Percentiles rank a stretch among this genome's conserved stretches.
Evolutionary conservation across 2,888 invertebrate species (phyloP).

Genomic region (Brachyptera putata): DNA sequence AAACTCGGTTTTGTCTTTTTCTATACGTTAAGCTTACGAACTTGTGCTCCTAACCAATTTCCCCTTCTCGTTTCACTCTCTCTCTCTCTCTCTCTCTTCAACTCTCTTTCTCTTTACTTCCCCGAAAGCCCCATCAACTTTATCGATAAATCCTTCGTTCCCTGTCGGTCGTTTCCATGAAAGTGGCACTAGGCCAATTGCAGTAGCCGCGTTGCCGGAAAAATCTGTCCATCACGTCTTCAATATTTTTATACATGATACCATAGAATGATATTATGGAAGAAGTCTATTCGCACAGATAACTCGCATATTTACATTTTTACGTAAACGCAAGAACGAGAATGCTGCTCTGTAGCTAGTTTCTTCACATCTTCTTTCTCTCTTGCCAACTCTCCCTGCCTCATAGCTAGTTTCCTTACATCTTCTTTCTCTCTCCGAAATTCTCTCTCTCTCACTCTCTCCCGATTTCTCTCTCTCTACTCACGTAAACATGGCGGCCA

Average conservation of each 20-base stretch:
- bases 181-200: conserved; percentile 22
- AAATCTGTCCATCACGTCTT: conserved; percentile 15
- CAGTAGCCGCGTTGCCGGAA: conserved; percentile 1
- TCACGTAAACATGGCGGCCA: too few relatives aligned
- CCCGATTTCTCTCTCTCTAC: too few relatives aligned
- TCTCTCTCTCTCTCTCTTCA: neutral
- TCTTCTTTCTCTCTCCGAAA: too few relatives aligned
- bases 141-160: conserved; percentile 21
- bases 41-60: conserved; percentile 16
- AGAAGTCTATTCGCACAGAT: neutral
- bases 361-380: too few relatives aligned
- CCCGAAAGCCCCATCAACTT: conserved; percentile 21
- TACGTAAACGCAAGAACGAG: neutral
- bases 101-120: conserved; percentile 14
- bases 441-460: too few relatives aligned
- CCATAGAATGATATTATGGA: neutral
- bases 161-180: conserved; percentile 19
- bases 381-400: too few relatives aligned
- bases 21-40: neutral
- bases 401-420: too few relatives aligned
- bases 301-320: neutral
- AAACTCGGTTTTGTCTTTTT: conserved; percentile 5
- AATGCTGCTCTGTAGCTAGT: too few relatives aligned
- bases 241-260: neutral
- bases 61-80: neutral